Conservation (phyloP, 2,113 vertebrate species). For the Hystrix cristata region DNA sequence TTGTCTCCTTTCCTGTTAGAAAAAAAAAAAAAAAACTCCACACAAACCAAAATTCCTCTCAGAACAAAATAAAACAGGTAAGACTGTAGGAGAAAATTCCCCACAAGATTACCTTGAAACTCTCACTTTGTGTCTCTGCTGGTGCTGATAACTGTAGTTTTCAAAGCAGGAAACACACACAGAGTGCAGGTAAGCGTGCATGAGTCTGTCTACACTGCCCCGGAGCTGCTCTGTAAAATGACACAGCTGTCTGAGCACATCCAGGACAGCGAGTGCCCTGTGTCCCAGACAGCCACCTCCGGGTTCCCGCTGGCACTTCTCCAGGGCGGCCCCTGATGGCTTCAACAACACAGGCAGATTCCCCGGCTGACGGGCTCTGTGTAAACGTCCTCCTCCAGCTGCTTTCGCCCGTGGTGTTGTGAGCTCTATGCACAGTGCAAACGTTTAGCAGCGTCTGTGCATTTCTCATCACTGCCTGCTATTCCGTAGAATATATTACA, state of each 20-base stretch:
- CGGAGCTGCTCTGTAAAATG: not conserved
- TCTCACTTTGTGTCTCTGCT: not conserved
- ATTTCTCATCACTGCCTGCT: not conserved
- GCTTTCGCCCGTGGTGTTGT: not conserved
- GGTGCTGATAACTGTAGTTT: not conserved
- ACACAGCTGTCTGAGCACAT: not conserved
- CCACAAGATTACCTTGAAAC: not conserved
- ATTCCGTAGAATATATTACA: not conserved
- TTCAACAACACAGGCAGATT: not conserved
- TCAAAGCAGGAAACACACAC: not conserved
- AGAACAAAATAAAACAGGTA: not conserved
- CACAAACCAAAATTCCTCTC: not conserved
- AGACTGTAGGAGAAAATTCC: not conserved
- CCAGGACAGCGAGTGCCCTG: not conserved
- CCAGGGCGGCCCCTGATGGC: not conserved
- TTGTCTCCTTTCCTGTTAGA: not conserved
- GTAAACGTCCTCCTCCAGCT: not conserved
- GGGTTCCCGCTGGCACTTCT: not conserved
- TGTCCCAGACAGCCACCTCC: not conserved
- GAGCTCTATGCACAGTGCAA: not conserved
- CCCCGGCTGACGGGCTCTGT: not conserved
- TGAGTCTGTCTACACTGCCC: not conserved
- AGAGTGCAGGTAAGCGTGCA: rapidly evolving
- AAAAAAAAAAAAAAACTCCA: not conserved
- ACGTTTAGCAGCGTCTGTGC: not conserved